Percentiles rank a stretch among this genome's conserved stretches.
Evolutionary conservation across 2,797 vertebrate genomes (phyloP).

Genomic region (Melanotaenia maccullochi): DNA sequence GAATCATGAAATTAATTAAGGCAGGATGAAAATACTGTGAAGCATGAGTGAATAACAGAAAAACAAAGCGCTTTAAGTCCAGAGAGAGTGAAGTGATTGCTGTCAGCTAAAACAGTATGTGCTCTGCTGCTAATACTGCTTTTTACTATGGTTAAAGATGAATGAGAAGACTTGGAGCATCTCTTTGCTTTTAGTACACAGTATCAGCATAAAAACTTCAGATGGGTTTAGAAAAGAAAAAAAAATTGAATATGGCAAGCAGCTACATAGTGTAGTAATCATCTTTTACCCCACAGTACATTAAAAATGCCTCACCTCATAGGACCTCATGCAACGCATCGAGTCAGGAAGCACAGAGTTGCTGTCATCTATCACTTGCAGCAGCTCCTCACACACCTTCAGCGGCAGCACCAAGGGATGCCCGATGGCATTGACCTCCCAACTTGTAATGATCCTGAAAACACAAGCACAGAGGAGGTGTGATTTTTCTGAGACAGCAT

Average conservation of each 20-base stretch:
- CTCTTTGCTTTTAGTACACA: slow-evolving; percentile 16
- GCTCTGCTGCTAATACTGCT: slow-evolving; percentile 26
- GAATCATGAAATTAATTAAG: slow-evolving; percentile 73
- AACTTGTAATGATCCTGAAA: slow-evolving; percentile 84
- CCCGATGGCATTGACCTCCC: slow-evolving; percentile 91
- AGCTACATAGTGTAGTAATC: background rate
- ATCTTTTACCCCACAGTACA: slow-evolving; percentile 1
- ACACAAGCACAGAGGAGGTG: slow-evolving; percentile 39
- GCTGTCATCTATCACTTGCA: slow-evolving; percentile 85
- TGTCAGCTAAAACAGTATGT: slow-evolving; percentile 39
- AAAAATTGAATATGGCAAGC: background rate
- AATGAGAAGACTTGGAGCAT: slow-evolving; percentile 13
- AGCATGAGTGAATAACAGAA: slow-evolving; percentile 52
- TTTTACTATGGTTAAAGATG: slow-evolving; percentile 33
- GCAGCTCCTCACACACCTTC: slow-evolving; percentile 89
- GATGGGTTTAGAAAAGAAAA: background rate
- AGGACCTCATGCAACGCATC: slow-evolving; percentile 89
- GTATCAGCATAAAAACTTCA: slow-evolving; percentile 13
- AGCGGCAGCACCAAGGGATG: slow-evolving; percentile 88
- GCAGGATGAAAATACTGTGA: slow-evolving; percentile 57
- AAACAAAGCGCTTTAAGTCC: slow-evolving; percentile 43
- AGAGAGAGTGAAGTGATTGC: slow-evolving; percentile 41
- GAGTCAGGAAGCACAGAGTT: slow-evolving; percentile 86
- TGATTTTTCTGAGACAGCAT: slow-evolving; percentile 53
- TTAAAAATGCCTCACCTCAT: slow-evolving; percentile 85